Evolutionary conservation across 2,888 invertebrate species (phyloP), one percentile per base, ranked within the genome.

Genomic region (Cremastinae sp.): DNA sequence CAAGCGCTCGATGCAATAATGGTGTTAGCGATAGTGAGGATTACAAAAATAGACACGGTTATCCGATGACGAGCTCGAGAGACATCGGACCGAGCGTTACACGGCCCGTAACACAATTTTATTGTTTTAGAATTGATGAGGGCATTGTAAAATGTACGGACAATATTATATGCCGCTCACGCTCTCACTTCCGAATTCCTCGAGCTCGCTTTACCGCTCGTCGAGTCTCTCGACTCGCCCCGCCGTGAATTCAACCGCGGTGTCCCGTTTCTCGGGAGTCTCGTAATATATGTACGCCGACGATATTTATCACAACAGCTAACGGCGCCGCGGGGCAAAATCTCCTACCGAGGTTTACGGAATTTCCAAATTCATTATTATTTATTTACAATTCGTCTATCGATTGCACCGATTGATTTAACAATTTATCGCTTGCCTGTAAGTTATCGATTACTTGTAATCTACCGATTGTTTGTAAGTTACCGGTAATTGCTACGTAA

Each of bases 171-270:
- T 75, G 56, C 74, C 71, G 72, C 78, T 78, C 78, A 80, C 74
- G 80, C 76, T 76, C 77, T 80, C 81, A 80, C 73, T 78, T 82
- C 81, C 77, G 79, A 81, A 81, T 81, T 82, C 78, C 58, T 68
- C 47, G 66, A 69, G 56, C 68, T 61, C 53, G 72, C 72, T 78
- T 71, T 71, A 76, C 73, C 75, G 72, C 73, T 65, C 10, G 61
- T 59, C 75, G 70, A 20, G 28, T 71, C 54, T 59, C 65, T 59
- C 75, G 70, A 20, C 41, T 71, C 54, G 65, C 65, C 70, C 59
- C 49, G 43, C 18, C 36, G 38, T 38, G 43, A 51, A 69, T 69
- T 58, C 58, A 69, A 43, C 69, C 28, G 5, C 28, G 28, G 28
- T 28, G 28, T 28, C 28, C 28, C 28, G 28, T 28, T 28, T 28